Evolutionary conservation across 2,888 invertebrate genomes (phyloP).

Genomic region (Parnassius orleans): DNA sequence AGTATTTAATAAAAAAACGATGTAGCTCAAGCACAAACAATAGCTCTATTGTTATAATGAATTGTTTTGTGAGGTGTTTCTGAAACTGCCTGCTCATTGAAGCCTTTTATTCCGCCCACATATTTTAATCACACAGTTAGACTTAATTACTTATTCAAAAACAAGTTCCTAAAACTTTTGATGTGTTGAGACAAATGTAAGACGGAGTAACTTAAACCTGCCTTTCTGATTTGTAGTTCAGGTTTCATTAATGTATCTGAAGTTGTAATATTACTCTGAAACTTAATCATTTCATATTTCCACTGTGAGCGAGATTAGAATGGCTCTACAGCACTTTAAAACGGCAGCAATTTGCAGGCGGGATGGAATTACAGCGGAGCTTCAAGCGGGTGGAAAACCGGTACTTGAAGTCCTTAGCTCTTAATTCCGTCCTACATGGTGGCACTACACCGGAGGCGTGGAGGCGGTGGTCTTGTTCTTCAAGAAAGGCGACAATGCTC

Average conservation of each 20-base stretch:
- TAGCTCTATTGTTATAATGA: conserved; percentile 67
- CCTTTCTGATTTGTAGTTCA: conserved; percentile 3
- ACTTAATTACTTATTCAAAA: conserved; percentile 41
- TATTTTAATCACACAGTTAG: conserved; percentile 39
- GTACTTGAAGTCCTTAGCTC: no score
- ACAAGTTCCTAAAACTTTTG: not conserved
- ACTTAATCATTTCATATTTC: conserved; percentile 67
- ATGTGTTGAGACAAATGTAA: no score
- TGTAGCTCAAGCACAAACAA: conserved; percentile 65
- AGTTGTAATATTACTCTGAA: conserved; percentile 55
- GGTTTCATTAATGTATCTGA: conserved; percentile 39
- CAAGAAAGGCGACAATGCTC: no score
- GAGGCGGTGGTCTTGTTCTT: no score
- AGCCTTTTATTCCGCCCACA: conserved; percentile 67
- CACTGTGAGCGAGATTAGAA: no score
- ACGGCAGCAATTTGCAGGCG: no score
- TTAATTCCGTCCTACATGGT: no score
- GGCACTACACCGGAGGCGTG: no score
- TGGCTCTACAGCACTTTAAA: no score
- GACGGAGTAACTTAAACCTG: conserved; percentile 6
- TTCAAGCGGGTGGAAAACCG: no score
- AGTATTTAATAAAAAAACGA: conserved; percentile 51
- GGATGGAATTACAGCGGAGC: no score
- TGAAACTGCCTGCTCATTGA: conserved; percentile 62
- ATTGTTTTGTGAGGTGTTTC: conserved; percentile 65